Conservation (phyloP, 2,797 vertebrate genomes). For the Characodon lateralis region DNA sequence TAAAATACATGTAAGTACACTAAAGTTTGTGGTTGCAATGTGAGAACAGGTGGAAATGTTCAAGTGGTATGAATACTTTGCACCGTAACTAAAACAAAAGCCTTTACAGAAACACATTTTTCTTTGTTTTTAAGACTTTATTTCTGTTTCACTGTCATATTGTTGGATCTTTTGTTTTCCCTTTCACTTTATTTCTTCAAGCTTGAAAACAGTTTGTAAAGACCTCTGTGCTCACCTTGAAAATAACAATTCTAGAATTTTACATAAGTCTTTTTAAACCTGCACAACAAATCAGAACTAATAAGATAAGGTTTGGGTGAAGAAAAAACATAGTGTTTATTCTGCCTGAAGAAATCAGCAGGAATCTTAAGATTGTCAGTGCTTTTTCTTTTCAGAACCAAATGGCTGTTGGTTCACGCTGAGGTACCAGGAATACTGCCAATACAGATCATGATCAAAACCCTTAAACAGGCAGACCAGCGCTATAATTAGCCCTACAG, state of each 20-base stretch:
- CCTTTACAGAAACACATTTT: neutral
- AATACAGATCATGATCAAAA: neutral
- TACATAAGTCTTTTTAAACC: constrained; percentile 1
- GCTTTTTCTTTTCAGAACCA: constrained; percentile 3
- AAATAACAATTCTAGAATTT: neutral
- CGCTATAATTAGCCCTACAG: neutral
- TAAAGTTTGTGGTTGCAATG: neutral
- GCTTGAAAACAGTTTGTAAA: too few relatives aligned
- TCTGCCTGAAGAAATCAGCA: constrained; percentile 1
- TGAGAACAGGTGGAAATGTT: neutral
- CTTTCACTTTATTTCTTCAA: neutral
- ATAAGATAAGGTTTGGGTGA: constrained; percentile 3
- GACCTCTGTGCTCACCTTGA: neutral
- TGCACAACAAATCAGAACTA: constrained; percentile 1
- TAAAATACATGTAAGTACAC: neutral
- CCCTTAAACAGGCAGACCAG: neutral
- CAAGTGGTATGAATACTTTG: neutral
- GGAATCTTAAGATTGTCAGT: neutral
- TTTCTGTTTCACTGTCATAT: neutral
- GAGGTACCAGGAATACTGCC: neutral
- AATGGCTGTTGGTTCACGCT: neutral
- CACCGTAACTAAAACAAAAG: neutral
- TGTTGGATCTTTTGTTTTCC: neutral
- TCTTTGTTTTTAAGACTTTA: neutral
- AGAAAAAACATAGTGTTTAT: neutral